Percentiles rank a stretch among this genome's conserved stretches.
Evolutionary conservation across 1,140 invertebrate species (phyloP).

Genomic region (Daktulosphaira vitifoliae): DNA sequence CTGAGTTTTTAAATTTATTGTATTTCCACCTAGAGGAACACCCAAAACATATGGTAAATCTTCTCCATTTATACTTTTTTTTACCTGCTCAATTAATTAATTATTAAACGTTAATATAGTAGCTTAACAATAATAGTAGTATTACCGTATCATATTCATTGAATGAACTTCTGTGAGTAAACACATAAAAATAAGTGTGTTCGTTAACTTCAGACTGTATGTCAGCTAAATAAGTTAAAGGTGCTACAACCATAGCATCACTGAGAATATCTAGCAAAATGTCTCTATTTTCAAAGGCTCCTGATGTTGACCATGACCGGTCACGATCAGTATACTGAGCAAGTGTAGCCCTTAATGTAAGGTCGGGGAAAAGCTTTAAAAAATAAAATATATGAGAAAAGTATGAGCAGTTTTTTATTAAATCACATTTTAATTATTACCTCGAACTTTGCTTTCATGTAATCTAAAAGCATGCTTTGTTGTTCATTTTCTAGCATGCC

Average conservation of each 20-base stretch:
- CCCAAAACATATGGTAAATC: conserved; percentile 88
- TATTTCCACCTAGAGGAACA: conserved; percentile 66
- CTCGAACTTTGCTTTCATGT: conserved; percentile 57
- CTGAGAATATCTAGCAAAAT: conserved; percentile 53
- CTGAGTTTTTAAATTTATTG: conserved; percentile 61
- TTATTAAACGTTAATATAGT: background rate
- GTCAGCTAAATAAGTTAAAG: conserved; percentile 49
- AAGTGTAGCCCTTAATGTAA: background rate
- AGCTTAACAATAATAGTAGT: background rate
- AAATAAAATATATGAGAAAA: background rate
- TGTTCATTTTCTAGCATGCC: conserved; percentile 71
- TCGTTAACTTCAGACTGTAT: conserved; percentile 50
- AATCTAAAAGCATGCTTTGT: conserved; percentile 67
- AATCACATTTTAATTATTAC: conserved; percentile 29
- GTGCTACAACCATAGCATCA: conserved; percentile 71
- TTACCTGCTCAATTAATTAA: conserved; percentile 37
- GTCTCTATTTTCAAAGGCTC: conserved; percentile 36
- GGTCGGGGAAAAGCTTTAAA: background rate
- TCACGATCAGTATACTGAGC: background rate
- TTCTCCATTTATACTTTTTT: conserved; percentile 65
- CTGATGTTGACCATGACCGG: conserved; percentile 16
- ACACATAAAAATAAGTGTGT: conserved; percentile 80
- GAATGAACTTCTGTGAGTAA: conserved; percentile 67
- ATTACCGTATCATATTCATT: conserved; percentile 58
- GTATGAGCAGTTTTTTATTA: too few species aligned